Evolutionary conservation across 2,888 invertebrate genomes (phyloP).

Genomic region (Tetrapedia diversipes): DNA sequence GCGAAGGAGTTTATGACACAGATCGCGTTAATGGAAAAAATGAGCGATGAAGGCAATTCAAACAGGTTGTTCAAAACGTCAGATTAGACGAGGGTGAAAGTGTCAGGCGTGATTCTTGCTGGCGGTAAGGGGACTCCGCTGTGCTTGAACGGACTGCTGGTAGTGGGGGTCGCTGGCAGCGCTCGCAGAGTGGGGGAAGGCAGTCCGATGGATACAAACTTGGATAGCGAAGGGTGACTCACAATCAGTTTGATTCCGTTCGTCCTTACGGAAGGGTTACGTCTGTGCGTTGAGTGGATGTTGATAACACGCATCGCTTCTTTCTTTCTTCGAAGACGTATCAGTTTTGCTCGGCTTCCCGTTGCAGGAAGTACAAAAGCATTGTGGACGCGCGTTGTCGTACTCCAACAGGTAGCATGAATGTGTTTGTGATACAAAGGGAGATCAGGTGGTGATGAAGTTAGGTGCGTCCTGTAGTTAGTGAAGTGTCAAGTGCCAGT

Average conservation of each 20-base stretch:
- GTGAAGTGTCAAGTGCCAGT: constrained; percentile 39
- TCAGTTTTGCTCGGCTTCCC: background rate
- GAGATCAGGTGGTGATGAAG: constrained; percentile 23
- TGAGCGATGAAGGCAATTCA: constrained; percentile 57
- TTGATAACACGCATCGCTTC: constrained; percentile 19
- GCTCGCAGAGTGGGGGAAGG: constrained; percentile 1
- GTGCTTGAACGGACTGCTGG: too few relatives aligned
- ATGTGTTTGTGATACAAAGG: constrained; percentile 51
- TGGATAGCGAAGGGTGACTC: constrained; percentile 49
- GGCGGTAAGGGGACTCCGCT: too few relatives aligned
- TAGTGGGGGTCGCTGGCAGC: constrained; percentile 46
- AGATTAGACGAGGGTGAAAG: constrained; percentile 28
- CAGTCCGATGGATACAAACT: constrained; percentile 47
- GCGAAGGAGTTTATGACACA: constrained; percentile 29
- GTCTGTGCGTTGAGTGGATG: background rate
- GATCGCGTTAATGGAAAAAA: constrained; percentile 42
- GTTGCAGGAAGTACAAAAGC: background rate
- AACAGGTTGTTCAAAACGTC: constrained; percentile 59
- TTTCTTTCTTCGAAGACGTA: background rate
- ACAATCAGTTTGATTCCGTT: constrained; percentile 60
- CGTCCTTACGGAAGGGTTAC: constrained; percentile 29
- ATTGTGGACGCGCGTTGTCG: background rate
- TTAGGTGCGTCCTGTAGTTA: constrained; percentile 16
- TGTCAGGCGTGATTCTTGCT: too few relatives aligned
- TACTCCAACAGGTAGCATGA: constrained; percentile 14